phyloP scores from a whole-genome alignment of 2,113 vertebrate species.

The Dendrocopos noguchii region DNA sequence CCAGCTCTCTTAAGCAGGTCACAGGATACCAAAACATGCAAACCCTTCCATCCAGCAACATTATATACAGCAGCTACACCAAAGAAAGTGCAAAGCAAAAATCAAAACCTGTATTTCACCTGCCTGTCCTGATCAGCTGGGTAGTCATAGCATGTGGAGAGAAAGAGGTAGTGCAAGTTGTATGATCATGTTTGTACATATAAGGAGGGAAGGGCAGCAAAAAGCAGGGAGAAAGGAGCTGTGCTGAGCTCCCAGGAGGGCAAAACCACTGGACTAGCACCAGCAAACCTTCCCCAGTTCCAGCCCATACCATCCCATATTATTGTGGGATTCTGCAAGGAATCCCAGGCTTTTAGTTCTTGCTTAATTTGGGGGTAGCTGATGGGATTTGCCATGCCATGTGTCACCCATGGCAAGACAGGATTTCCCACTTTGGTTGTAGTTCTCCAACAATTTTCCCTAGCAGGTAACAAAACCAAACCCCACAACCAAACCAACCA shows the following conservation, averaged over 20 bases:
- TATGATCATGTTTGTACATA: not conserved
- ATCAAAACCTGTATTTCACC: not conserved
- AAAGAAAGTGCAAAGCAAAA: not conserved
- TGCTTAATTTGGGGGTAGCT: not conserved
- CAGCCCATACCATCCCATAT: not conserved
- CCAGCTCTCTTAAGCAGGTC: constrained; percentile 53
- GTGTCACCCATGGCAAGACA: not conserved
- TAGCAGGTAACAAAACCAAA: not conserved
- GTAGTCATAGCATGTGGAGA: not conserved
- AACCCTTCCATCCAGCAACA: constrained; percentile 22
- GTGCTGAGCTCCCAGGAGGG: not conserved
- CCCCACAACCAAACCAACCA: no score
- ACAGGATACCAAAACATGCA: constrained; percentile 38
- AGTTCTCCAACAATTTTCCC: not conserved
- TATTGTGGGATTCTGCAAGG: not conserved
- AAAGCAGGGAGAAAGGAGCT: not conserved
- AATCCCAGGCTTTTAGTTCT: not conserved
- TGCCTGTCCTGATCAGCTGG: not conserved
- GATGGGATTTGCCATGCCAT: not conserved
- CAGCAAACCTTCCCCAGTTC: not conserved
- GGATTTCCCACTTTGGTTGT: not conserved
- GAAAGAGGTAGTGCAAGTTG: not conserved
- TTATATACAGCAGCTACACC: not conserved
- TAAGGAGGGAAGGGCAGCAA: fast-evolving
- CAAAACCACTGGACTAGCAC: not conserved